phyloP scores from a whole-genome alignment of 2,888 invertebrate genomes.

The Neocrepidodera transversa region DNA sequence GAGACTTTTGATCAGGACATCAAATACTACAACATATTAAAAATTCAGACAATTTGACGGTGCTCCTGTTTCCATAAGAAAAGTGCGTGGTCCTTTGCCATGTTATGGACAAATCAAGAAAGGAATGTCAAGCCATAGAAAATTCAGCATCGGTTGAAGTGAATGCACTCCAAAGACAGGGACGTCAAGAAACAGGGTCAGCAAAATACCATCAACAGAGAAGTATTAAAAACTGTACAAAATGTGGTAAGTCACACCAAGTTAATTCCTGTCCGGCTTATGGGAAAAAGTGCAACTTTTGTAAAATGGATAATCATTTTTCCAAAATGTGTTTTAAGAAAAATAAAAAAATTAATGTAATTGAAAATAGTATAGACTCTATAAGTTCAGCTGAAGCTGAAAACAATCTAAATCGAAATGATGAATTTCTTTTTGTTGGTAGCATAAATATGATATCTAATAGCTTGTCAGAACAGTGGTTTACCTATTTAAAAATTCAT shows the following conservation, averaged over 20 bases:
- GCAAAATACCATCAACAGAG: not conserved
- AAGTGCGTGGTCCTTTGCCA: no score
- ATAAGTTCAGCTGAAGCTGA: not conserved
- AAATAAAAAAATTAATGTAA: not conserved
- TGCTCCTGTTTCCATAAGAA: no score
- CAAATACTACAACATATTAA: no score
- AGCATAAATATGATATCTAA: not conserved
- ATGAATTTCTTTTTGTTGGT: not conserved
- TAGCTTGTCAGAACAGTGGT: not conserved
- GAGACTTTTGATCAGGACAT: no score
- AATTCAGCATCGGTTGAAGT: no score
- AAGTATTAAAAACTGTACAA: not conserved
- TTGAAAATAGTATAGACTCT: not conserved
- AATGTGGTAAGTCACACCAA: not conserved
- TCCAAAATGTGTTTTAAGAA: not conserved
- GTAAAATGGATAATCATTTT: not conserved
- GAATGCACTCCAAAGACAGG: no score
- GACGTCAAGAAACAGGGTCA: no score
- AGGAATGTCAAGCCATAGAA: not conserved
- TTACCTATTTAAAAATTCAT: not conserved
- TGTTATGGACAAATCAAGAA: conserved; percentile 20
- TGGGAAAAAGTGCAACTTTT: not conserved
- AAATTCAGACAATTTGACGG: no score
- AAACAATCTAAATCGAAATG: not conserved
- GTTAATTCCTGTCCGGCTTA: not conserved